Conservation (phyloP, 2,888 invertebrate species). For the Macrosiphum euphorbiae region DNA sequence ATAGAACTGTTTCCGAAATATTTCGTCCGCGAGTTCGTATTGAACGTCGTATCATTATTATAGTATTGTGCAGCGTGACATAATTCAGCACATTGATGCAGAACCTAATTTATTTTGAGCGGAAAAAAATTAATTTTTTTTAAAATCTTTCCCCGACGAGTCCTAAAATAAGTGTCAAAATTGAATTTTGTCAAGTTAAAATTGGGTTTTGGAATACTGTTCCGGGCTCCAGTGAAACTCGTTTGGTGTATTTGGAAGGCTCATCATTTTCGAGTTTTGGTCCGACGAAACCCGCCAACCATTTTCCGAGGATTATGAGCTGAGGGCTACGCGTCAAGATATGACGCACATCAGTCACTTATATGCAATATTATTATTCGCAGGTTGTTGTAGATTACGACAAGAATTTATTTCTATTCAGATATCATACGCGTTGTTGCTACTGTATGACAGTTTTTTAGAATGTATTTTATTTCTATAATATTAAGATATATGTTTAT, state of each 20-base stretch:
- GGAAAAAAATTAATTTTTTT: no score
- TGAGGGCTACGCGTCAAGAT: not conserved
- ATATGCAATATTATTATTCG: constrained; percentile 12
- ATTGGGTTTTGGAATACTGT: not conserved
- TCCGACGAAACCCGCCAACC: not conserved
- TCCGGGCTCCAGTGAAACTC: not conserved
- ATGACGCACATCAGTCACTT: not conserved
- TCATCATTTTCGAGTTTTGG: not conserved
- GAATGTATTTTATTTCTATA: not conserved
- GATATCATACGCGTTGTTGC: not conserved
- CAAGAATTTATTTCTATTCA: not conserved
- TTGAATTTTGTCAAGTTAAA: not conserved
- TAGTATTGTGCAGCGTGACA: no score
- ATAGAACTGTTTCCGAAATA: no score
- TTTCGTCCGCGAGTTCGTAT: no score
- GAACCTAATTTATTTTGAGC: no score
- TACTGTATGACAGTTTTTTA: not conserved
- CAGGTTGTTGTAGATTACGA: not conserved
- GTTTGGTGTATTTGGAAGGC: not conserved
- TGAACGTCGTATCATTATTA: no score
- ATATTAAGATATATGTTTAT: not conserved
- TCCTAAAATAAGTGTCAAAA: not conserved
- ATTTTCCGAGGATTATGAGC: not conserved
- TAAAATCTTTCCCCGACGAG: no score
- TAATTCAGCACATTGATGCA: not conserved